Percentiles rank a stretch among this genome's conserved stretches.
Evolutionary conservation across 2,113 vertebrate genomes (phyloP).

Genomic region (Caloenas nicobarica): DNA sequence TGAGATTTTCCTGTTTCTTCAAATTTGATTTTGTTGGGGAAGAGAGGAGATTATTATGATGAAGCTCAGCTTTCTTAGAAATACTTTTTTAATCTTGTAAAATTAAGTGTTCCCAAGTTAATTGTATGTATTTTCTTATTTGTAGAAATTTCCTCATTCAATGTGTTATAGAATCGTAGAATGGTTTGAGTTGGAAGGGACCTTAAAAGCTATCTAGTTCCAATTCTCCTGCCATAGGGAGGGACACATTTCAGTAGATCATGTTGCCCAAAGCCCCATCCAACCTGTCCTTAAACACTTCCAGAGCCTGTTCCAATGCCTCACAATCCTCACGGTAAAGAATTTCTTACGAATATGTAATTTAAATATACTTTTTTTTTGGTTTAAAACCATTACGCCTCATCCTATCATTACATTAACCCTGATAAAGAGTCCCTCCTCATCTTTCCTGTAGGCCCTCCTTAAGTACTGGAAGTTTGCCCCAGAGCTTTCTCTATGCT

Average conservation of each 20-base stretch:
- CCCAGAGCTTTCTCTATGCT: background rate
- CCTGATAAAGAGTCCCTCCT: background rate
- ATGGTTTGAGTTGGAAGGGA: background rate
- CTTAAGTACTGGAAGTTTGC: background rate
- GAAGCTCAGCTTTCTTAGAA: background rate
- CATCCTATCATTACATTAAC: fast-evolving
- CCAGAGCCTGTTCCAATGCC: background rate
- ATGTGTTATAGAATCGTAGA: background rate
- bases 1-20: background rate
- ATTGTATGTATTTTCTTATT: background rate
- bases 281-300: background rate
- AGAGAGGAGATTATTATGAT: background rate
- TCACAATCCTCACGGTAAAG: background rate
- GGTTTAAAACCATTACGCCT: background rate
- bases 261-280: background rate
- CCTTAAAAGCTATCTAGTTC: background rate
- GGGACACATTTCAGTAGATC: too few species aligned
- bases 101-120: background rate
- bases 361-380: background rate
- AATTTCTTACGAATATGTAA: background rate
- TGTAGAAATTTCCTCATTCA: background rate
- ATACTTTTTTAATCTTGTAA: background rate
- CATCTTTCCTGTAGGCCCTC: background rate
- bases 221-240: fast-evolving
- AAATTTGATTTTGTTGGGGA: background rate